Conservation (phyloP, 2,888 invertebrate genomes). For the Nasonovia ribisnigri region DNA sequence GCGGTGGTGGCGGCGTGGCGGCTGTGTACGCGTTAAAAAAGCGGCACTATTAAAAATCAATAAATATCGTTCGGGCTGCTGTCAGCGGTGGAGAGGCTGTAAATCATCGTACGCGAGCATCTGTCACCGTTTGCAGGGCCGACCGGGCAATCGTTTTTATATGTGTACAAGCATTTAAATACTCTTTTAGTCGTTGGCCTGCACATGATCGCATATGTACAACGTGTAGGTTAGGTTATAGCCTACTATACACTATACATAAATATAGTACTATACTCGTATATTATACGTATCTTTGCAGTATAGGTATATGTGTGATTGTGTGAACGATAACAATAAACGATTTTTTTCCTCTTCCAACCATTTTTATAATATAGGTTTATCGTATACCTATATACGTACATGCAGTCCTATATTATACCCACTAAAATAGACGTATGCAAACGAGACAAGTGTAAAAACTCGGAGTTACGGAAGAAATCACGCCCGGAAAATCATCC, state of each 20-base stretch:
- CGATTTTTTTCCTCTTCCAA: background rate
- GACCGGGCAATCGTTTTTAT: conserved; percentile 48
- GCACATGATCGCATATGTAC: background rate
- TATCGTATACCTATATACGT: background rate
- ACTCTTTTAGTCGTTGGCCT: background rate
- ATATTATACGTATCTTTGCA: background rate
- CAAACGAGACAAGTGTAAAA: background rate
- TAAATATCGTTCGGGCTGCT: conserved; percentile 57
- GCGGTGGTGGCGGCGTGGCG: background rate
- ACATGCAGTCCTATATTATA: background rate
- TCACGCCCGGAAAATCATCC: background rate
- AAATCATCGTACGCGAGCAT: conserved; percentile 51
- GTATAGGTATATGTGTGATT: background rate
- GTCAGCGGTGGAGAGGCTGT: conserved; percentile 44
- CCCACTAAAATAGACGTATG: background rate
- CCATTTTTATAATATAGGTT: background rate
- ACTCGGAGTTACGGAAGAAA: conserved; percentile 26
- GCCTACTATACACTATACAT: background rate
- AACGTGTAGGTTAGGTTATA: too few species aligned
- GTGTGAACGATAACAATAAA: conserved; percentile 32
- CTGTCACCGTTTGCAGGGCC: conserved; percentile 41
- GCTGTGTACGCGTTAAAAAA: conserved; percentile 33
- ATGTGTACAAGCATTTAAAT: background rate
- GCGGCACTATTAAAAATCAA: conserved; percentile 61
- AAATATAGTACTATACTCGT: background rate